Evolutionary conservation across 2,113 vertebrate species (phyloP), one percentile per base, ranked within the genome.

Genomic region (Forbesichthys papilliferus): DNA sequence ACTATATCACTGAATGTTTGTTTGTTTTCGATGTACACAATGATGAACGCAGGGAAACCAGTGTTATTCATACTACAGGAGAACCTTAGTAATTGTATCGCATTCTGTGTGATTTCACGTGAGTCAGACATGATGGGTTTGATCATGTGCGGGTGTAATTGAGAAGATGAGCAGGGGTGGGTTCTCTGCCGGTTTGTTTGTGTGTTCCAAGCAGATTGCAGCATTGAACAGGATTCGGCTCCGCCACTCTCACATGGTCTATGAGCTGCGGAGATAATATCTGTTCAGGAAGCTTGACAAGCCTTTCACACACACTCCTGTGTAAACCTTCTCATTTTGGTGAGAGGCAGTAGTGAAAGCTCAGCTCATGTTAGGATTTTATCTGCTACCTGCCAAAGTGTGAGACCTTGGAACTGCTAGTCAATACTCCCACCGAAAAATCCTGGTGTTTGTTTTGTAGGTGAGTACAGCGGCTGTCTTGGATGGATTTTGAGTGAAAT

Each of bases 71-170:
- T 27, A 9, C 55, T 11, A 10, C 14, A 1, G 58, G 14, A 75
- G 74, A 76, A 74, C n/a, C 48, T 48, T 61, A 27, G 7, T 3
- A 1, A 8, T 67, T 59, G 60, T 60, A 0, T 9, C 36, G 0
- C 7, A 7, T 42, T 81, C 70, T 66, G 58, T 73, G 64, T 27
- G 68, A 78, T 58, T 76, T 75, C n/a, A 34, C 52, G 62, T 89
- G 85, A 88, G 77, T 85, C 87, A 87, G 84, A 62, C 66, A 57
- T 71, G 78, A 81, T 83, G 61, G 77, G 83, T 79, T 73, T 14
- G 75, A 78, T 74, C 65, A 34, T 74, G 86, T 71, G 75, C 68
- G 79, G 57, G 73, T 82, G 83, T 76, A 84, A 75, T 71, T 20
- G 62, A 60, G 56, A 13, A 11, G 49, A 55, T 65, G 47, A 82